Percentiles rank a stretch among this genome's conserved stretches.
Conservation (phyloP, 2,888 invertebrate species). For the Tigriopus californicus region DNA sequence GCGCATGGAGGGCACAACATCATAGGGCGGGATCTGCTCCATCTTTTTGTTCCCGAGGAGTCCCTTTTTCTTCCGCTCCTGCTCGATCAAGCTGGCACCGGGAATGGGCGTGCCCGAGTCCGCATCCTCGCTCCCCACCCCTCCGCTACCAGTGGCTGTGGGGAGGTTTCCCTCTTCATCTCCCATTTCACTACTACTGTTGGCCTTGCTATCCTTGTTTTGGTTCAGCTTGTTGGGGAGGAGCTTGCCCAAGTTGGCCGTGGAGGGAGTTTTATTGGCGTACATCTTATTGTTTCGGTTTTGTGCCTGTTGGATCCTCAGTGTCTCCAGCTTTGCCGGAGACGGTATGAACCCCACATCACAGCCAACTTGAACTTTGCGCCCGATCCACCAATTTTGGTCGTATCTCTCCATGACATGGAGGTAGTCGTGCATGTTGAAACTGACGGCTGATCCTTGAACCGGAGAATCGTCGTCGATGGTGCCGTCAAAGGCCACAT, state of each 20-base stretch:
- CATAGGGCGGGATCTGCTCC: conserved; percentile 88
- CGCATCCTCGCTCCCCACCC: neutral
- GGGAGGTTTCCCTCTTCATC: neutral
- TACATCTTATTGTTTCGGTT: conserved; percentile 11
- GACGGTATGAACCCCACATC: conserved; percentile 99
- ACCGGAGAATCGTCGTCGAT: conserved; percentile 97
- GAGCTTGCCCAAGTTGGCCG: conserved; percentile 1
- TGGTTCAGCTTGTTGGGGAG: neutral
- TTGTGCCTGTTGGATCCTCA: conserved; percentile 27
- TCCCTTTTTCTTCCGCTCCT: conserved; percentile 15
- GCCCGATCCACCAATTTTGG: conserved; percentile 99
- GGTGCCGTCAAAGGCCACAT: conserved; percentile 92
- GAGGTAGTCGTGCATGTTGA: conserved; percentile 89
- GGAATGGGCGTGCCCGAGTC: neutral
- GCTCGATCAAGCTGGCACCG: neutral
- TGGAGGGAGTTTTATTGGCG: conserved; percentile 1
- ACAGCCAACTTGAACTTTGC: conserved; percentile 81
- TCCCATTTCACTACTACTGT: neutral
- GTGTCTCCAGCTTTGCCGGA: conserved; percentile 91
- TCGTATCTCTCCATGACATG: conserved; percentile 71
- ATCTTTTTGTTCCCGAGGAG: conserved; percentile 4
- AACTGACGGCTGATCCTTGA: conserved; percentile 93
- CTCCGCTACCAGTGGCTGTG: neutral
- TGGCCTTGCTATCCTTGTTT: neutral
- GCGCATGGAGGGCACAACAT: conserved; percentile 99